Conservation (phyloP, 2,888 invertebrate genomes). For the Pycnomerus fuliginosus region DNA sequence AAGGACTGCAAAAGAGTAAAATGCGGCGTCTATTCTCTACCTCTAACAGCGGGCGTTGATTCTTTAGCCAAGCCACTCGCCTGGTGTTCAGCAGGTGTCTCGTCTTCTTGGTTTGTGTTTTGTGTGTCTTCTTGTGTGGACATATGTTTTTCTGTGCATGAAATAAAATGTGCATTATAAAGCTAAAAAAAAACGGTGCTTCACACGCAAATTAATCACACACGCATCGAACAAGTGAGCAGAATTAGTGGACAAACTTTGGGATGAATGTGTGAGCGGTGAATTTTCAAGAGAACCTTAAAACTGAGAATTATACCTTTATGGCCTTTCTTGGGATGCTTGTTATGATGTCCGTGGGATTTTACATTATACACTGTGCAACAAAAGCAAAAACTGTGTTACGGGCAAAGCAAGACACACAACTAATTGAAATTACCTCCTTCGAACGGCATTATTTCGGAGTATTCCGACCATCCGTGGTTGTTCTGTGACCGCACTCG, state of each 20-base stretch:
- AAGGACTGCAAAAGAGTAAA: too few relatives aligned
- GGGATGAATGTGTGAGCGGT: too few relatives aligned
- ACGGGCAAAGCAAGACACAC: slow-evolving; percentile 9
- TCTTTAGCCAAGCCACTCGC: slow-evolving; percentile 32
- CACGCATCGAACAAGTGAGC: slow-evolving; percentile 2
- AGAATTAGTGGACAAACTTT: too few relatives aligned
- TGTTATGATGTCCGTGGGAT: slow-evolving; percentile 38
- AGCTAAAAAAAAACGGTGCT: slow-evolving; percentile 10
- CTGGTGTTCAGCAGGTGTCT: slow-evolving; percentile 17
- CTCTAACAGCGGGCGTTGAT: slow-evolving; percentile 38
- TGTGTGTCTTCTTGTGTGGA: slow-evolving; percentile 31
- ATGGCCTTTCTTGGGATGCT: slow-evolving; percentile 40
- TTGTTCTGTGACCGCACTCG: slow-evolving; percentile 50
- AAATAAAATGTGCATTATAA: slow-evolving; percentile 17
- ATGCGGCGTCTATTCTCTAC: too few relatives aligned
- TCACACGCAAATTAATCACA: not conserved
- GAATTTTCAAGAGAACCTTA: not conserved
- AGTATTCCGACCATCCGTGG: slow-evolving; percentile 54
- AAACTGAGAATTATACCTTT: slow-evolving; percentile 20
- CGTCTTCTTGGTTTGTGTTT: slow-evolving; percentile 4
- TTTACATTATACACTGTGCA: slow-evolving; percentile 40
- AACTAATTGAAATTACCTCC: slow-evolving; percentile 35
- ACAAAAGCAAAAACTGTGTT: slow-evolving; percentile 19
- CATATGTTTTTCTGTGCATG: slow-evolving; percentile 34
- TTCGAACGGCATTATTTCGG: slow-evolving; percentile 47